Evolutionary conservation across 1,140 invertebrate species (phyloP).

Genomic region (Aradophagus sp.): DNA sequence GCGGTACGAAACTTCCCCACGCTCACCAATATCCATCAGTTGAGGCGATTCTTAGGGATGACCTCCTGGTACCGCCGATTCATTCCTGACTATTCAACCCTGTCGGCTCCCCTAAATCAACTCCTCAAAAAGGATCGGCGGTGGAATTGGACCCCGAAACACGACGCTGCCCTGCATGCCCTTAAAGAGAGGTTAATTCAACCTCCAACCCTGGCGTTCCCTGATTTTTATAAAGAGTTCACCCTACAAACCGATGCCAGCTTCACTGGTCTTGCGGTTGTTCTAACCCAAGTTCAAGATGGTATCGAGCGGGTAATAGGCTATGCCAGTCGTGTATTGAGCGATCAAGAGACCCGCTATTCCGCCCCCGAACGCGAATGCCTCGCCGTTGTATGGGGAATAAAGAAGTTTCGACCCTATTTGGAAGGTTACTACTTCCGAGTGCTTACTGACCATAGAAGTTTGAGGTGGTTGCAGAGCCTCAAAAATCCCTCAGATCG

Average conservation of each 20-base stretch:
- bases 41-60: constrained; percentile 59
- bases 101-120: neutral
- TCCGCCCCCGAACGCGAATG: constrained; percentile 3
- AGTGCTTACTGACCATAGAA: no score
- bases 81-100: constrained; percentile 1
- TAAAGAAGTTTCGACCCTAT: constrained; percentile 6
- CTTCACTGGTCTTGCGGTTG: constrained; percentile 7
- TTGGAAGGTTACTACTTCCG: constrained; percentile 11
- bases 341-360: no score
- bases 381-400: no score
- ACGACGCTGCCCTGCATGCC: neutral
- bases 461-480: constrained; percentile 53
- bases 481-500: no score
- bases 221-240: no score
- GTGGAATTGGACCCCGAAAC: no score
- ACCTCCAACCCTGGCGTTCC: no score
- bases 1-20: constrained; percentile 52
- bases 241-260: no score
- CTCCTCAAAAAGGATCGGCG: no score
- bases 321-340: no score
- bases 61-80: constrained; percentile 28
- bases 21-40: constrained; percentile 56
- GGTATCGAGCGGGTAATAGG: no score
- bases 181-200: no score
- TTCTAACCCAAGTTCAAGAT: constrained; percentile 5